Percentiles rank a stretch among this genome's conserved stretches.
These are phyloP conservation scores for Plecturocebus donacophilus DNA, from an alignment of 2,113 vertebrate species.

Conservation along the genomic window DNA sequence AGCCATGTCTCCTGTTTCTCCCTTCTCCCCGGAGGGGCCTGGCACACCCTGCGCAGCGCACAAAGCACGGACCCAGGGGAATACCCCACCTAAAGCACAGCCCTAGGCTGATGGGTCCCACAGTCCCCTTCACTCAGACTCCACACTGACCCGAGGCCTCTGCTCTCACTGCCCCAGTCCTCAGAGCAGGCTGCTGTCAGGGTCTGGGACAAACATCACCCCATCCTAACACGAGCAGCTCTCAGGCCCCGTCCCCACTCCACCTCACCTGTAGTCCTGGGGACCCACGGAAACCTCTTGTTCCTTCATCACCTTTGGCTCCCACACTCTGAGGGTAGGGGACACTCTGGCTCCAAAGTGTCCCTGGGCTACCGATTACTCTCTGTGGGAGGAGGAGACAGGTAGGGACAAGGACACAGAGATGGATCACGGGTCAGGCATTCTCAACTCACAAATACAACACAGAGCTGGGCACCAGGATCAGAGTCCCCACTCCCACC, in stretches of 20 bases:
- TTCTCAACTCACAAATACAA: neutral
- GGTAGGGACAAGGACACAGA: neutral
- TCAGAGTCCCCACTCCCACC: neutral
- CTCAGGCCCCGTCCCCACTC: neutral
- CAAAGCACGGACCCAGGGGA: neutral
- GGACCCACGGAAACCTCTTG: constrained; percentile 92
- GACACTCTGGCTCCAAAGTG: constrained; percentile 84
- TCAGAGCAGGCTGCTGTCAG: too few species aligned
- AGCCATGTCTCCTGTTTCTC: constrained; percentile 93
- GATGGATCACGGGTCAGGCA: neutral
- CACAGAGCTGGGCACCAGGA: neutral
- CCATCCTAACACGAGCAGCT: neutral
- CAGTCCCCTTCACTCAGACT: rapidly evolving
- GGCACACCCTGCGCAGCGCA: constrained; percentile 87
- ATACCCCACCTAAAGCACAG: neutral
- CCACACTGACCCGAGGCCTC: neutral
- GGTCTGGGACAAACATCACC: neutral
- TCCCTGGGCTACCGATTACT: constrained; percentile 93
- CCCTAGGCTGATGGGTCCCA: rapidly evolving
- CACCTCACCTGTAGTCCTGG: constrained; percentile 91
- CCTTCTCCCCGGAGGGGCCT: constrained; percentile 92
- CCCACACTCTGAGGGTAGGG: too few species aligned
- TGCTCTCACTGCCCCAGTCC: too few species aligned
- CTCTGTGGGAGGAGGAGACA: constrained; percentile 83
- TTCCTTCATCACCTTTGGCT: constrained; percentile 93